Conservation (phyloP, 2,113 vertebrate species). For the Stegastes partitus region DNA sequence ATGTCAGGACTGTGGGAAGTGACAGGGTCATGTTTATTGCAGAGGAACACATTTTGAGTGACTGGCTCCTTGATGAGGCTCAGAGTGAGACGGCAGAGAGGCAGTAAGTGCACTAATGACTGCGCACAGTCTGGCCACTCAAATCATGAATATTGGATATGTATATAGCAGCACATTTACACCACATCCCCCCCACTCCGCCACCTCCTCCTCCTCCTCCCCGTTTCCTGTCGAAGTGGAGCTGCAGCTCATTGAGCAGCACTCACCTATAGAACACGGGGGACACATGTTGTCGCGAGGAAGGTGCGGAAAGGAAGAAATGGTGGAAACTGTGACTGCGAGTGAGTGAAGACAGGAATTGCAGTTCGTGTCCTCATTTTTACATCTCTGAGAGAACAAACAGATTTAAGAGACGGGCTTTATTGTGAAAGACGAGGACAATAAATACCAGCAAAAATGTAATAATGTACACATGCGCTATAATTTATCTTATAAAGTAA, state of each 20-base stretch:
- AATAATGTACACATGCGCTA: not conserved
- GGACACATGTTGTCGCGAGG: conserved; percentile 4
- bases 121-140: conserved; percentile 70
- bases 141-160: conserved; percentile 80
- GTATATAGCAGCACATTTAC: conserved; percentile 49
- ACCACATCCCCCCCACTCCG: not conserved
- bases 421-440: not conserved
- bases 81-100: conserved; percentile 58
- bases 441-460: not conserved
- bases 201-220: conserved; percentile 11
- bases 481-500: conserved; percentile 28
- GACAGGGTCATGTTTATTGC: conserved; percentile 81
- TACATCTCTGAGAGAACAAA: not conserved
- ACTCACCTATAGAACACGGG: conserved; percentile 22
- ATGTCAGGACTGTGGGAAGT: conserved; percentile 27
- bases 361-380: too few relatives aligned
- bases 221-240: conserved; percentile 29
- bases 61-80: conserved; percentile 64
- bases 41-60: conserved; percentile 69
- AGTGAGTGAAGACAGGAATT: not conserved
- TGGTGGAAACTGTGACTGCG: not conserved
- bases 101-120: conserved; percentile 83
- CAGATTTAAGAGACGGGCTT: not conserved
- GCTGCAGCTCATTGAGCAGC: conserved; percentile 34
- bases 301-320: conserved; percentile 16